Evolutionary conservation across 23 tunicate genomes (phyloP), one percentile per base, ranked within the genome.

Genomic region (Botrylloides violaceus): DNA sequence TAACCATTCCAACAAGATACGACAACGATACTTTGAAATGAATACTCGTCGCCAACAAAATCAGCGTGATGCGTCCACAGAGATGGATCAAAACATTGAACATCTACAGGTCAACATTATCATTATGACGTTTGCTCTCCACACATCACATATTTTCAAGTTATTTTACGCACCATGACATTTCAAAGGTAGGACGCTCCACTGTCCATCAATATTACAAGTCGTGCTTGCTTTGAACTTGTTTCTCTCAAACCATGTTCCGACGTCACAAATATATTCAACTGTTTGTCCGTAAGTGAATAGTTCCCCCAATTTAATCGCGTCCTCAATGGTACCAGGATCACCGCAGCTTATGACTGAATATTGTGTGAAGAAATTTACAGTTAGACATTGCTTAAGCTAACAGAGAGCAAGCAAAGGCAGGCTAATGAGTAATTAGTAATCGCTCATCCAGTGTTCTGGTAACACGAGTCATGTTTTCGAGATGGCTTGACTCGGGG

Each of bases 161-260:
- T n/a, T n/a, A n/a, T n/a, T n/a, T n/a, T n/a, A 43, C 53, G 9
- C 53, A 43, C 53, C 53, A 43, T 7, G 15, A 43, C 53, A 43
- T 43, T 43, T 43, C 53, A 43, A 7, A 9, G 53, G 53, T 9
- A 43, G 9, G 15, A 7, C 72, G 65, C 37, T 55, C 93, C 93
- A 85, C 18, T n/a, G 39, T 29, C 76, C 55, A 30, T 74, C 73
- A 2, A 31, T 76, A 3, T 33, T 21, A 48, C 93, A 85, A 32
- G 64, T 66, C 3, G 66, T 43, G n/a, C 53, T 58, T 4, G 12
- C 25, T 0, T 12, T 61, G 66, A 71, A 38, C 29, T 49, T 70
- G 21, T 34, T 71, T 34, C 65, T 64, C 22, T 65, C 64, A 73
- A 85, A 79, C 84, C 93, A 80, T 26, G 50, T 79, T 30, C 93